Evolutionary conservation across 23 tunicate genomes (phyloP).

Genomic region (Clavelina lepadiformis): DNA sequence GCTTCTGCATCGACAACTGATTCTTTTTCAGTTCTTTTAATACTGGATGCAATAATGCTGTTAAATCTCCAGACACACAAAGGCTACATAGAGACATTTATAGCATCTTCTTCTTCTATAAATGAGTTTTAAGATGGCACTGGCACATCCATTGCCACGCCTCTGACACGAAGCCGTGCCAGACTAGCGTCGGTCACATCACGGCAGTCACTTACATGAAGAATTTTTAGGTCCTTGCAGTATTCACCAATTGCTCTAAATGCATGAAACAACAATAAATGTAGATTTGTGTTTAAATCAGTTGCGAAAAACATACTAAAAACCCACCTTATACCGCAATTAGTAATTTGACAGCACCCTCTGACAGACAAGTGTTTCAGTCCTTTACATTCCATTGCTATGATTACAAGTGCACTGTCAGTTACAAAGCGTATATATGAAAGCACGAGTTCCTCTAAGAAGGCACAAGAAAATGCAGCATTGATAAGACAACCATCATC

Average conservation of each 20-base stretch:
- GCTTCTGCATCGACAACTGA: too few relatives aligned
- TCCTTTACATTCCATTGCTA: slow-evolving; percentile 16
- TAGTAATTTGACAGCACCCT: slow-evolving; percentile 39
- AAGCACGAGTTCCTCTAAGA: background rate
- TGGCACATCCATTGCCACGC: slow-evolving; percentile 10
- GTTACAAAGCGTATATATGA: slow-evolving; percentile 25
- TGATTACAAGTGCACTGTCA: slow-evolving; percentile 1
- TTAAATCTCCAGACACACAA: too few relatives aligned
- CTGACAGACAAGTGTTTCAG: slow-evolving; percentile 10
- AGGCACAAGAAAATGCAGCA: slow-evolving; percentile 5
- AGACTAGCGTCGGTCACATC: slow-evolving; percentile 34
- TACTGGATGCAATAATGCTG: too few relatives aligned
- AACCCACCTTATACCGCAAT: slow-evolving; percentile 36
- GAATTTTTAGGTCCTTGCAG: slow-evolving; percentile 10
- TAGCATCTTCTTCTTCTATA: too few relatives aligned
- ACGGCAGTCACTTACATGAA: slow-evolving; percentile 23
- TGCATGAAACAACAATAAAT: too few relatives aligned
- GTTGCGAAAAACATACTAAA: background rate
- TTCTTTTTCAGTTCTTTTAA: too few relatives aligned
- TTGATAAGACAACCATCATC: slow-evolving; percentile 18
- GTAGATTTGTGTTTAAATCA: background rate
- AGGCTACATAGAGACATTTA: too few relatives aligned
- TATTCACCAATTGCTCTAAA: slow-evolving; percentile 38
- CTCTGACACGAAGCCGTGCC: slow-evolving; percentile 22
- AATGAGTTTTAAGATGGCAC: too few relatives aligned